phyloP scores from a whole-genome alignment of 2,888 invertebrate genomes.

The Erpobdella octoculata region DNA sequence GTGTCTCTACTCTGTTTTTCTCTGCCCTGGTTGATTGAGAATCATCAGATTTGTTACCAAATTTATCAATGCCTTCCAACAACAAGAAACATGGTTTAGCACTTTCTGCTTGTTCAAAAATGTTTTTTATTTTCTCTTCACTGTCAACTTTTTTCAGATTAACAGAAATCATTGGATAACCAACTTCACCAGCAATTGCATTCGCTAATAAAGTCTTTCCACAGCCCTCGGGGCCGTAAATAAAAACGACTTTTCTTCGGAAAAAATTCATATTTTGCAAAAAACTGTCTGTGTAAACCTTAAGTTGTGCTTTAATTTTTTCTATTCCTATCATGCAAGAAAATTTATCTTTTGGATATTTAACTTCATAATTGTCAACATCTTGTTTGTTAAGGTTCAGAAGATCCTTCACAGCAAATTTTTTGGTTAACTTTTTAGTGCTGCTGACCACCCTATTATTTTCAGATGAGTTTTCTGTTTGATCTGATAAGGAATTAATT shows the following conservation, averaged over 20 bases:
- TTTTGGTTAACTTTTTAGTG: no score
- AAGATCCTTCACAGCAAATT: not conserved
- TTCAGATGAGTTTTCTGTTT: no score
- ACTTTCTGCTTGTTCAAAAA: constrained; percentile 8
- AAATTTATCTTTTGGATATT: not conserved
- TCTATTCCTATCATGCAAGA: constrained; percentile 4
- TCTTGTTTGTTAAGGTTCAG: not conserved
- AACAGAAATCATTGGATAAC: not conserved
- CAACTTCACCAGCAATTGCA: not conserved
- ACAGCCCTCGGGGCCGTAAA: constrained; percentile 13
- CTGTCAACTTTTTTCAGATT: not conserved
- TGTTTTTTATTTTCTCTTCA: constrained; percentile 2
- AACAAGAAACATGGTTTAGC: constrained; percentile 9
- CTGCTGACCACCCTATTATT: no score
- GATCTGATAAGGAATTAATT: no score
- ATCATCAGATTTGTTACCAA: not conserved
- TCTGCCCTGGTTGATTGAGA: not conserved
- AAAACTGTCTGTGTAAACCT: no score
- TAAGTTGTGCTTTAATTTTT: not conserved
- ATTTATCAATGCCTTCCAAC: constrained; percentile 11
- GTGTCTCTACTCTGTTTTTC: not conserved
- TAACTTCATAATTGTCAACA: not conserved
- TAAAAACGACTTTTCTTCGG: constrained; percentile 16
- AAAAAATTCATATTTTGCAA: no score
- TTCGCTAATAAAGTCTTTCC: constrained; percentile 18